phyloP scores from a whole-genome alignment of 2,797 vertebrate species.

The Sylvilagus floridanus region DNA sequence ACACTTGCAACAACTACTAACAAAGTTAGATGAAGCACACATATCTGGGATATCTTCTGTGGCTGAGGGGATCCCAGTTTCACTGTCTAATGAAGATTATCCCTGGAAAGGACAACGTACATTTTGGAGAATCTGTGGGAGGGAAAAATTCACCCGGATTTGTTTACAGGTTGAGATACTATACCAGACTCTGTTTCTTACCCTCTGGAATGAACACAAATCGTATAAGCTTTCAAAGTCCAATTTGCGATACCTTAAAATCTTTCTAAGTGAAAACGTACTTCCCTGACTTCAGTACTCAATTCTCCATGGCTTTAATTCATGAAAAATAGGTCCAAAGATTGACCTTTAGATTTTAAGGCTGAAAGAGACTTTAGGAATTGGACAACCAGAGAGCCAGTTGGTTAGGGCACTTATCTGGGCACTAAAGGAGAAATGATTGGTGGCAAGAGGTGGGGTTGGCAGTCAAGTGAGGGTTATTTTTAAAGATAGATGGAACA shows the following conservation, averaged over 20 bases:
- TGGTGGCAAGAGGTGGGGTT: background rate
- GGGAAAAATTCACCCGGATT: background rate
- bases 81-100: background rate
- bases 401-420: background rate
- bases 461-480: background rate
- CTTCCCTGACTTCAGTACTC: background rate
- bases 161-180: background rate
- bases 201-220: background rate
- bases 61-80: background rate
- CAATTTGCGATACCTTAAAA: background rate
- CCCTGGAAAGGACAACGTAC: background rate
- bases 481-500: background rate
- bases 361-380: background rate
- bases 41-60: background rate
- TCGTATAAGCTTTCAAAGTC: background rate
- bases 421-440: background rate
- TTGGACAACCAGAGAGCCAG: background rate
- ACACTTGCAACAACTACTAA: background rate
- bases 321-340: background rate
- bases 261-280: background rate
- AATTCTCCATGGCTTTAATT: background rate
- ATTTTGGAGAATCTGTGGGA: background rate
- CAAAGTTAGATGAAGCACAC: background rate
- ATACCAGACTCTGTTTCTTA: background rate
- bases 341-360: background rate